Percentiles rank a stretch among this genome's conserved stretches.
These are phyloP conservation scores for Orius insidiosus DNA, from an alignment of 1,140 invertebrate genomes.

Conservation along the genomic window DNA sequence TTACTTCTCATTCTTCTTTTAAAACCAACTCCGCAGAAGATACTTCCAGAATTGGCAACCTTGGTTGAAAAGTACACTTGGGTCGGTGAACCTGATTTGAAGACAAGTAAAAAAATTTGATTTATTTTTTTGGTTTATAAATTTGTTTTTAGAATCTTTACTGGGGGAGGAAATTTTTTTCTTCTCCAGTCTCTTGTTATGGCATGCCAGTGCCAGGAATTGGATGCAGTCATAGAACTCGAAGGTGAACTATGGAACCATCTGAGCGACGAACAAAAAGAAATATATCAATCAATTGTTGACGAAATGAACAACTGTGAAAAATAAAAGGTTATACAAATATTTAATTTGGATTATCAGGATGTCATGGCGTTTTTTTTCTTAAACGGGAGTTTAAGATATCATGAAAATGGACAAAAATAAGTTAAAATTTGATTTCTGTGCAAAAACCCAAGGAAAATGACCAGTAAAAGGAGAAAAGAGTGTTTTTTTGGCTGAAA, in stretches of 20 bases:
- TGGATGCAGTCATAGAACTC: constrained; percentile 37
- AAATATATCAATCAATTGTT: constrained; percentile 28
- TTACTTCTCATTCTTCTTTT: constrained; percentile 52
- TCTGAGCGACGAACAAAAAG: constrained; percentile 40
- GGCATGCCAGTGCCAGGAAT: constrained; percentile 44
- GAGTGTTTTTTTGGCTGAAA: no score
- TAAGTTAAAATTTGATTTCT: no score
- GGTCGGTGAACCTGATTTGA: constrained; percentile 31
- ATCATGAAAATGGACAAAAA: no score
- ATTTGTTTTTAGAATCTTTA: constrained; percentile 31
- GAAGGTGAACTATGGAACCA: constrained; percentile 39
- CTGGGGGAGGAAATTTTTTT: constrained; percentile 48
- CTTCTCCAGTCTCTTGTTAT: constrained; percentile 56
- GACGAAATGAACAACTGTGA: constrained; percentile 11
- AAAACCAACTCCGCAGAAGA: constrained; percentile 49
- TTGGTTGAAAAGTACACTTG: constrained; percentile 52
- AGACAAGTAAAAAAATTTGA: constrained; percentile 19
- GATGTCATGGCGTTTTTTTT: no score
- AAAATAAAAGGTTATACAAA: no score
- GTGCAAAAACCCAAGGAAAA: no score
- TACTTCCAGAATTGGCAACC: constrained; percentile 43
- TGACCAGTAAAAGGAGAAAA: no score
- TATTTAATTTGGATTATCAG: no score
- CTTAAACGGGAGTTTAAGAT: no score
- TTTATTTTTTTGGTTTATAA: constrained; percentile 8